Evolutionary conservation across 1,140 invertebrate genomes (phyloP).

Genomic region (Xylocopa sonorina): DNA sequence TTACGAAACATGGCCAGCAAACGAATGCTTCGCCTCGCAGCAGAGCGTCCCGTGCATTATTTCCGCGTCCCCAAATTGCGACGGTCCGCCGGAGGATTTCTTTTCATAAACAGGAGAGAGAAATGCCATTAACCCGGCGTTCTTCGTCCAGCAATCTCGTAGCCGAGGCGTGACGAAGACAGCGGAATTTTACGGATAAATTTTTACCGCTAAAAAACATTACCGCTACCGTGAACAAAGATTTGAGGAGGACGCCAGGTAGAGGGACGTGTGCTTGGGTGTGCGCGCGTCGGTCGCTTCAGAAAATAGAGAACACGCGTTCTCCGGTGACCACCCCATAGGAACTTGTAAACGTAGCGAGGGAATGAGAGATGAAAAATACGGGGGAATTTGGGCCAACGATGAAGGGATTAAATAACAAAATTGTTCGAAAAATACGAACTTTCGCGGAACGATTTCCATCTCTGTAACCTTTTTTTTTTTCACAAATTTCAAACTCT

Average conservation of each 20-base stretch:
- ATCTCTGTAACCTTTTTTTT: too few relatives aligned
- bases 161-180: slow-evolving; percentile 29
- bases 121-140: slow-evolving; percentile 37
- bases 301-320: too few relatives aligned
- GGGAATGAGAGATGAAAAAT: too few relatives aligned
- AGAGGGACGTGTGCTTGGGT: not conserved
- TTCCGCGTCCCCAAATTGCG: slow-evolving; percentile 25
- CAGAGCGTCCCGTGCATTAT: slow-evolving; percentile 38
- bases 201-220: slow-evolving; percentile 51
- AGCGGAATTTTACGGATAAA: slow-evolving; percentile 52
- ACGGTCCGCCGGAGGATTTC: slow-evolving; percentile 49
- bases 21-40: not conserved
- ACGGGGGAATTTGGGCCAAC: too few relatives aligned
- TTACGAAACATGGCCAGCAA: not conserved
- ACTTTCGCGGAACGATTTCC: too few relatives aligned
- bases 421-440: too few relatives aligned
- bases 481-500: too few relatives aligned
- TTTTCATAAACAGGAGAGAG: slow-evolving; percentile 53
- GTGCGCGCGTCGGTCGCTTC: not conserved
- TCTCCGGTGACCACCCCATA: too few relatives aligned
- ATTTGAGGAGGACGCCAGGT: not conserved
- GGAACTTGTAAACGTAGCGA: too few relatives aligned
- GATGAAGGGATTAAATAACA: too few relatives aligned
- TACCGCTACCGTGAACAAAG: not conserved
- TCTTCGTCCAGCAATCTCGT: slow-evolving; percentile 54